Evolutionary conservation across 1,140 invertebrate genomes (phyloP), one percentile per base, ranked within the genome.

Genomic region (Drosophila sturtevanti): DNA sequence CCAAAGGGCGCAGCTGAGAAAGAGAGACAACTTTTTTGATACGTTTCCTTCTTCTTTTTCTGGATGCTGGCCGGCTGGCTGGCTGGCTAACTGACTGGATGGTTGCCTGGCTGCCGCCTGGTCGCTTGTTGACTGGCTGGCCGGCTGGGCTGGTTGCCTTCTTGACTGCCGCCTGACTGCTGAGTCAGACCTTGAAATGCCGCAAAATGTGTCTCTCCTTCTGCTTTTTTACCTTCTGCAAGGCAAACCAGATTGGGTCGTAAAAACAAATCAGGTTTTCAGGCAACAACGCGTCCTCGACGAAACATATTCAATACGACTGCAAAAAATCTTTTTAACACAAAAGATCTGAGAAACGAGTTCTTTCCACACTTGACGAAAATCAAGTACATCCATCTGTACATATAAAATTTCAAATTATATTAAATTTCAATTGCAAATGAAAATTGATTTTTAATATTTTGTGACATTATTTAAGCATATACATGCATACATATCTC

Each of bases 101-200:
- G 14, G 41, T 18, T 18, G 22, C 2, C 27, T 31, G 6, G 27
- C 27, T 22, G 38, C 34, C 14, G 63, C 35, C 27, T 66, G 62
- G 38, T 48, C 63, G 79, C 82, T 86, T n/a, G 81, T 86, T 21
- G 41, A 10, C 41, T 44, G 41, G 41, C 41, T 16, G 2, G 41
- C 7, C 27, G 31, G 22, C 41, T 55, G 27, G 27, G 37, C 27
- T 37, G 18, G 21, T 22, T 18, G 14, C 31, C 31, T 27, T 31
- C 27, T 31, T 31, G 27, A 31, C 27, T 22, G 38, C 35, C 16
- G 63, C 24, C 31, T 67, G 63, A 52, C 38, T 67, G 79, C 82
- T 87, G 82, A 87, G 72, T 87, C 84, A 87, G 84, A 87, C 84
- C 84, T 87, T 87, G 82, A 87, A 89, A 89, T 89, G 82, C 82